Percentiles rank a stretch among this genome's conserved stretches.
phyloP scores from a whole-genome alignment of 2,797 vertebrate genomes.

The Remorina albescens region DNA sequence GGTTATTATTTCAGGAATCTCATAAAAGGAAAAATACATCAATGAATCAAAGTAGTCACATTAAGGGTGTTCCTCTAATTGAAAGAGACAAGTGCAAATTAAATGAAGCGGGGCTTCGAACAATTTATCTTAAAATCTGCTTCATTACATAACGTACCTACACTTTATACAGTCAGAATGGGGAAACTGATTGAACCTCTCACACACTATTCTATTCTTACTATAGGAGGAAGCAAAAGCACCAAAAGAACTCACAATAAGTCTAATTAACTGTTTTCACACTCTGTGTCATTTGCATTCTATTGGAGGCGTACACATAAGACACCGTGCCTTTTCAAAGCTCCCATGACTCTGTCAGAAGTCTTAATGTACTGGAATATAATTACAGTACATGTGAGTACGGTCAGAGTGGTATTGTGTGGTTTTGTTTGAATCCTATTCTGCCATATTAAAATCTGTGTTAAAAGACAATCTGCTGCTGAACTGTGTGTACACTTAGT shows the following conservation, averaged over 20 bases:
- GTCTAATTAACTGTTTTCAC: slow-evolving; percentile 66
- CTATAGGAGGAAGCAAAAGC: slow-evolving; percentile 32
- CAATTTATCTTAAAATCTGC: slow-evolving; percentile 32
- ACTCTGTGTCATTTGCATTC: slow-evolving; percentile 65
- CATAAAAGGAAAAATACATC: slow-evolving; percentile 30
- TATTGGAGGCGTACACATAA: slow-evolving; percentile 44
- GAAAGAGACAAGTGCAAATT: slow-evolving; percentile 28
- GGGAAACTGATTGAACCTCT: slow-evolving; percentile 34
- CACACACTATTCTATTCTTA: slow-evolving; percentile 39
- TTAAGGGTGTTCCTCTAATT: slow-evolving; percentile 33
- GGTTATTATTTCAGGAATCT: slow-evolving; percentile 29
- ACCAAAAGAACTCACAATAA: slow-evolving; percentile 41
- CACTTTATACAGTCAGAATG: slow-evolving; percentile 35
- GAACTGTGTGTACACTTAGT: slow-evolving; percentile 41
- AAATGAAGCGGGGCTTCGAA: slow-evolving; percentile 38
- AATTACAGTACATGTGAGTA: slow-evolving; percentile 68
- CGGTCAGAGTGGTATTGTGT: slow-evolving; percentile 41
- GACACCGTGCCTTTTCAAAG: slow-evolving; percentile 48
- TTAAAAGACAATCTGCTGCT: slow-evolving; percentile 45
- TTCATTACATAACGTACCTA: slow-evolving; percentile 21
- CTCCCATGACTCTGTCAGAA: slow-evolving; percentile 51
- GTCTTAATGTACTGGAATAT: slow-evolving; percentile 59
- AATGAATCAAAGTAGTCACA: slow-evolving; percentile 29
- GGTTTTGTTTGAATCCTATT: slow-evolving; percentile 57
- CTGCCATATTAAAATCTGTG: slow-evolving; percentile 46